Evolutionary conservation across 1,140 invertebrate species (phyloP).

Genomic region (Meloidogyne chitwoodi): DNA sequence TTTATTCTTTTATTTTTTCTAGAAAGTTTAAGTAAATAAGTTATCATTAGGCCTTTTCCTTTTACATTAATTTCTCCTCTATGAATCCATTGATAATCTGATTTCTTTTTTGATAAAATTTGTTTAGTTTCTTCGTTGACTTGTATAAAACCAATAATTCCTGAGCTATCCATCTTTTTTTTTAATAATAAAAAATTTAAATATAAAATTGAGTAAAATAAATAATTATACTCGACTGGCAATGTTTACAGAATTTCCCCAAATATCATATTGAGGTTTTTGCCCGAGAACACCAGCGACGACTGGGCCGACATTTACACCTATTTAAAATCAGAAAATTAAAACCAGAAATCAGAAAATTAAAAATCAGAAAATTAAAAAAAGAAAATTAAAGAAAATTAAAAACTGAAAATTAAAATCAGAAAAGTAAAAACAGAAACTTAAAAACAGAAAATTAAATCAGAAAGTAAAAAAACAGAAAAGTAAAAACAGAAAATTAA

Average conservation of each 20-base stretch:
- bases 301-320: constrained; percentile 86
- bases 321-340: constrained; percentile 64
- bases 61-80: constrained; percentile 35
- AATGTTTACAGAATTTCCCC: constrained; percentile 96
- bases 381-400: background rate
- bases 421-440: background rate
- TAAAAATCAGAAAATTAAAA: background rate
- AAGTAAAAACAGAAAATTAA: background rate
- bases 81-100: constrained; percentile 20
- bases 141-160: constrained; percentile 23
- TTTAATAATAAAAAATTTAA: background rate
- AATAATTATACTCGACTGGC: constrained; percentile 87
- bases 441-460: too few relatives aligned
- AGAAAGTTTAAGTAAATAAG: constrained; percentile 30
- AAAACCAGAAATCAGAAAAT: background rate
- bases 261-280: constrained; percentile 96
- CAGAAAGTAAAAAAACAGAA: background rate
- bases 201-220: constrained; percentile 62
- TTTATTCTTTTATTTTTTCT: background rate
- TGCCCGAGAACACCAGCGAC: constrained; percentile 92
- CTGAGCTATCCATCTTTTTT: constrained; percentile 28
- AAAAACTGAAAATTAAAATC: background rate
- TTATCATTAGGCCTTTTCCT: constrained; percentile 30
- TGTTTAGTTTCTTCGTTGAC: constrained; percentile 33
- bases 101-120: constrained; percentile 11